Evolutionary conservation across 1,140 invertebrate species (phyloP).

Genomic region (Pseudomyrmex dendroicus): DNA sequence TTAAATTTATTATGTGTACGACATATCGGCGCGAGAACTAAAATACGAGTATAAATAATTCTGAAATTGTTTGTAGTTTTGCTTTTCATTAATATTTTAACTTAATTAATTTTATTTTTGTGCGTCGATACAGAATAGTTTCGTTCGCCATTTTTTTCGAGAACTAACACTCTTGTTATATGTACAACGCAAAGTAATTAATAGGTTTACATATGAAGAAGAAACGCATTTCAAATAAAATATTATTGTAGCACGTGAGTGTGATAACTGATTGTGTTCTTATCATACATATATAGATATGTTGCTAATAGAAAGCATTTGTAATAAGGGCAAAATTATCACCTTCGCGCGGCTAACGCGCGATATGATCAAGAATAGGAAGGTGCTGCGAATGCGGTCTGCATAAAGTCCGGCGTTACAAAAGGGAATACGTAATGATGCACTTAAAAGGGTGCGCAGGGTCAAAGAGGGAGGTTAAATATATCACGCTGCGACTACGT

Average conservation of each 20-base stretch:
- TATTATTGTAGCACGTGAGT: neutral
- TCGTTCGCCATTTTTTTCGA: too few relatives aligned
- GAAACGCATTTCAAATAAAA: conserved; percentile 2
- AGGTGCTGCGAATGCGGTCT: conserved; percentile 46
- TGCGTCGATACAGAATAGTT: too few relatives aligned
- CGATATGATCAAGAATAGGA: conserved; percentile 43
- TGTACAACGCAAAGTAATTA: too few relatives aligned
- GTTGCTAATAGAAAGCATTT: conserved; percentile 39
- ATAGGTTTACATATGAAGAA: too few relatives aligned
- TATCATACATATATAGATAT: neutral
- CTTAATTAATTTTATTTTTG: too few relatives aligned
- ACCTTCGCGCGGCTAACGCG: conserved; percentile 29
- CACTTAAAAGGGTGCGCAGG: conserved; percentile 67
- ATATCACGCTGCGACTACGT: conserved; percentile 51
- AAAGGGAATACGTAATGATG: conserved; percentile 73
- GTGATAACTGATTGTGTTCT: conserved; percentile 16
- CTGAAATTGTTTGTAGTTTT: too few relatives aligned
- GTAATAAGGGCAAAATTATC: conserved; percentile 49
- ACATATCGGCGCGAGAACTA: too few relatives aligned
- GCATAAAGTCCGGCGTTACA: conserved; percentile 54
- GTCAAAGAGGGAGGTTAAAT: conserved; percentile 67
- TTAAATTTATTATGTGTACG: too few relatives aligned
- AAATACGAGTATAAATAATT: too few relatives aligned
- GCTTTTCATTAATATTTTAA: too few relatives aligned
- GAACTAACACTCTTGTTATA: too few relatives aligned